Evolutionary conservation across 92 coral and sea anemone genomes (phyloP), one percentile per base, ranked within the genome.

Genomic region (Paragorgia papillata): DNA sequence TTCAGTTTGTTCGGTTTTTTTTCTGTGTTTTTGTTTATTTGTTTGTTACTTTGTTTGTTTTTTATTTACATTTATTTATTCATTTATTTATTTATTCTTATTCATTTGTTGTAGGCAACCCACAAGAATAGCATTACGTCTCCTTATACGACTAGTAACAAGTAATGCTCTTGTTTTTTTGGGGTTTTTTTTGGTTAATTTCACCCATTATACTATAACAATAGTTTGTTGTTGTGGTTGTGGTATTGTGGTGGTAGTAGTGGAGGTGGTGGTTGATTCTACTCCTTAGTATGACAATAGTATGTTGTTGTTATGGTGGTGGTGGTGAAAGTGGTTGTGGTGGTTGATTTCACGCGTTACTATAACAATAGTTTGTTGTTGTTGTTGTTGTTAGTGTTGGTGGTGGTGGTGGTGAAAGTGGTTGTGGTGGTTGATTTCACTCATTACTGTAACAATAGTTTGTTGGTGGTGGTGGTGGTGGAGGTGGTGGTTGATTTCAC

Each of bases 91-190:
- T 51, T 18, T n/a, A 62, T 18, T 27, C 10, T 62, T 6, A 29
- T 62, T 29, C 20, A 26, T 26, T 49, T 51, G 1, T 28, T 49
- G 6, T 35, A 71, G 78, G 63, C 78, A 55, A 31, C 78, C 28
- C 78, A 71, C 28, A 71, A 71, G 78, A 71, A 34, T 25, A 71
- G 32, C 64, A 54, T 71, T 14, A 53, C 78, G 20, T 71, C 78
- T 51, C 78, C 78, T 0, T 71, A 53, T 51, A 29, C 78, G 15
- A 25, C 51, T 24, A 71, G 60, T 68, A 68, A 71, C 78, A 71
- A 71, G 78, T 71, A 71, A 31, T 59, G 28, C 10, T 18, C 37
- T 62, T 27, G 33, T 30, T 13, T 14, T 59, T 24, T 59, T 7
- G 30, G 24, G n/a, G n/a, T n/a, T 29, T 30, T 56, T 22, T 22